Evolutionary conservation across 2,113 vertebrate species (phyloP).

Genomic region (Anarhynchus alexandrinus): DNA sequence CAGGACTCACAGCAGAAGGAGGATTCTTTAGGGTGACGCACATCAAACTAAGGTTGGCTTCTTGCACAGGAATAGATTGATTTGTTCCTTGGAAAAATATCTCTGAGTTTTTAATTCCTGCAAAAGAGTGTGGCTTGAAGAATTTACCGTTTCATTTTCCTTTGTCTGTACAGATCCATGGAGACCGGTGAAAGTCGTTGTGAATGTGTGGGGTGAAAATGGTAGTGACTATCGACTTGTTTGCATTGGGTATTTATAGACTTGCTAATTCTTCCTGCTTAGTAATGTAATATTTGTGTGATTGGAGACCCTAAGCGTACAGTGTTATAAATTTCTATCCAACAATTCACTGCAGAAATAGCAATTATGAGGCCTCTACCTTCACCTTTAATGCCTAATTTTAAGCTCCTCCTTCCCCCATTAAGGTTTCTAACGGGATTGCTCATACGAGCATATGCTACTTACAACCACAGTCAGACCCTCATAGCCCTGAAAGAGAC

Average conservation of each 20-base stretch:
- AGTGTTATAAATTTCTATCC: not conserved
- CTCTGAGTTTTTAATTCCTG: not conserved
- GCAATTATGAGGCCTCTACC: not conserved
- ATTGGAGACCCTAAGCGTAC: not conserved
- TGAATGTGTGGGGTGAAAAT: not conserved
- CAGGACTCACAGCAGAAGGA: not conserved
- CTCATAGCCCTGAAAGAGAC: not conserved
- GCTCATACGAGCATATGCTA: not conserved
- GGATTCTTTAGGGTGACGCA: not conserved
- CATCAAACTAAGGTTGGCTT: not conserved
- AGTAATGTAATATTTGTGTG: not conserved
- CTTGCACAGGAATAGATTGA: not conserved
- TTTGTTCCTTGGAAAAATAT: not conserved
- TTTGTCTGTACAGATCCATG: not conserved
- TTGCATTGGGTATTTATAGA: not conserved
- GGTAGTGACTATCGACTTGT: not conserved
- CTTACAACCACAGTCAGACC: not conserved
- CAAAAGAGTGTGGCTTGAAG: not conserved
- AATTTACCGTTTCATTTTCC: slow-evolving; percentile 30
- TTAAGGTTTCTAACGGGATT: not conserved
- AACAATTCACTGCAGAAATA: not conserved
- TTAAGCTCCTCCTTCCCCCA: not conserved
- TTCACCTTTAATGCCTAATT: not conserved
- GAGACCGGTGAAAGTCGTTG: not conserved
- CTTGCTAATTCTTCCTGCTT: not conserved